Evolutionary conservation across 2,797 vertebrate species (phyloP), one percentile per base, ranked within the genome.

Genomic region (Sebastes umbrosus): DNA sequence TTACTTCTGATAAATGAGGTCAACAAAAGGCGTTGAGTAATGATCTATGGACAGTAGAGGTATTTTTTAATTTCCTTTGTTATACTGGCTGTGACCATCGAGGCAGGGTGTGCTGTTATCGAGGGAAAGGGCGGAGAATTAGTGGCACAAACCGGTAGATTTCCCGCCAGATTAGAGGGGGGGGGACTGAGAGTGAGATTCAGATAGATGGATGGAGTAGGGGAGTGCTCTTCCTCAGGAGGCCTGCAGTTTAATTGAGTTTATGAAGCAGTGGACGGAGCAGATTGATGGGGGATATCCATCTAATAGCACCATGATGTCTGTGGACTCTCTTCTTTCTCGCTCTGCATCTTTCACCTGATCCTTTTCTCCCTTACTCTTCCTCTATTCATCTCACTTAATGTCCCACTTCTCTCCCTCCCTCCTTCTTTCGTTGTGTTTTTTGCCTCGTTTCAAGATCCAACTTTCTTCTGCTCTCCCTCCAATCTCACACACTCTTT

Each of bases 281-380:
- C 84, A 83, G 90, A 93, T 90, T 91, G 92, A 95, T 93, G 87
- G 90, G 84, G 80, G 79, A 87, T 90, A 92, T 94, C 88, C 83
- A 90, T 94, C 90, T 92, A 81, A 87, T 73, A 24, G 79, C 66
- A 65, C 77, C n/a, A 25, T 63, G 82, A 89, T 89, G 88, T 87
- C 90, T 73, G 66, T 27, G 86, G 85, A 71, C 77, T 78, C 77
- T 78, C 79, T 80, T 72, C 70, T 20, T 59, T 68, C 71, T 77
- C 11, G 6, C 72, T 82, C 82, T 82, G 74, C 65, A 80, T 91
- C 87, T 80, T 80, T 90, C 84, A 88, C 71, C 83, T 82, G 66
- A 69, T 85, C 52, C 75, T 73, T 80, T 73, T 76, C 34, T 66
- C 43, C 16, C 67, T n/a, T 57, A 55, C 68, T 79, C 62, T 43